phyloP scores from a whole-genome alignment of 1,140 invertebrate species.

The Lordiphosa clarofinis region DNA sequence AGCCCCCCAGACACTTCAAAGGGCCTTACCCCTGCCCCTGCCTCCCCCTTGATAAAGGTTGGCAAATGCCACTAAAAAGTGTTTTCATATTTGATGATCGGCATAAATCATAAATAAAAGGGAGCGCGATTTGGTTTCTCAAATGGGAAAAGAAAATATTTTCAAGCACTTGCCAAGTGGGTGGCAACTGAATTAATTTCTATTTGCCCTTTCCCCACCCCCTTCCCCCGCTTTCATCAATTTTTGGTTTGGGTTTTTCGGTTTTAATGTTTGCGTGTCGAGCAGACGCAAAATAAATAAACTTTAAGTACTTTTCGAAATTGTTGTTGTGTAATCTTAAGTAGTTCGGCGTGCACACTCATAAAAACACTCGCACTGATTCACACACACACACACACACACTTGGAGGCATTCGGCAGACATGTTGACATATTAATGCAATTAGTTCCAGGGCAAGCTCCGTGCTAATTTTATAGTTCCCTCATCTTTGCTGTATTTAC shows the following conservation, averaged over 20 bases:
- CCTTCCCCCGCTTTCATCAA: too few species aligned
- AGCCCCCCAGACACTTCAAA: conserved; percentile 46
- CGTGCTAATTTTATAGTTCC: conserved; percentile 66
- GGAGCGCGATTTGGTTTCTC: conserved; percentile 42
- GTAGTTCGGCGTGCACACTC: conserved; percentile 68
- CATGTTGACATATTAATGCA: conserved; percentile 78
- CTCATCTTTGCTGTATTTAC: conserved; percentile 26
- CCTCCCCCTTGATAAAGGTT: conserved; percentile 9
- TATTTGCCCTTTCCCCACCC: not conserved
- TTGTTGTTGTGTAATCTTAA: conserved; percentile 74
- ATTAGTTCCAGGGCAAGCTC: conserved; percentile 58
- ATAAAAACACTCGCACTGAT: conserved; percentile 56
- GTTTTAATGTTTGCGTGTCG: conserved; percentile 73
- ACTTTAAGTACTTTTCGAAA: conserved; percentile 77
- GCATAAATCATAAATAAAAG: conserved; percentile 65
- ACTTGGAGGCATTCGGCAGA: conserved; percentile 18
- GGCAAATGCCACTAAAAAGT: conserved; percentile 42
- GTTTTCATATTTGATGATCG: conserved; percentile 54
- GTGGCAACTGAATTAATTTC: conserved; percentile 72
- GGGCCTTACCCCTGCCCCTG: too few species aligned
- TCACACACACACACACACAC: conserved; percentile 44
- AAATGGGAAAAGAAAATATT: conserved; percentile 69
- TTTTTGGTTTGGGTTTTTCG: conserved; percentile 16
- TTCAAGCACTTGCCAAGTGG: conserved; percentile 52
- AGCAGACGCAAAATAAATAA: conserved; percentile 75